Base-by-base conservation (phyloP, 2,797 vertebrate species). In the Syngnathus acus region DNA sequence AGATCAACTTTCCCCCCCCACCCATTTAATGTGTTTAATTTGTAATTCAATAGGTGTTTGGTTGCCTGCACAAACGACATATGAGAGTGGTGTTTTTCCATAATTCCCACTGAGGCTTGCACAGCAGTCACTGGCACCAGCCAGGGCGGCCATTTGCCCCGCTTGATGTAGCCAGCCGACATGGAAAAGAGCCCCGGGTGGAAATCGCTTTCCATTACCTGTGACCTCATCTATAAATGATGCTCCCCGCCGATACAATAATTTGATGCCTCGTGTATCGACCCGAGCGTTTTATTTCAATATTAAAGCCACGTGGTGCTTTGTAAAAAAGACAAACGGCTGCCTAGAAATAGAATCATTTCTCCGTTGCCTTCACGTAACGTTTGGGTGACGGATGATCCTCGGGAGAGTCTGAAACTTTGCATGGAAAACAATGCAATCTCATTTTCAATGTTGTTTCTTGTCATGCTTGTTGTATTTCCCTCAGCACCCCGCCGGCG, bases 131-230 rank as follows among this genome's bases (percentile, higher is more conserved):
- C 75, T 70, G 74, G 72, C 75, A 69, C 75, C 81, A 54, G 50
- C 62, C 71, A 75, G 70, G 32, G 72, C 73, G 68, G 72, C 62
- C 74, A 81, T 88, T 86, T 83, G 84, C 85, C 78, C 79, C 73
- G 62, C 72, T 81, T 82, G 77, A 47, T 62, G 75, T 68, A 17
- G 3, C 75, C 61, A 62, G 66, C 73, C 67, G 53, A 74, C 81
- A 82, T 83, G 82, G 88, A 86, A 88, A 89, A 85, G 76, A 82
- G 86, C 84, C 87, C 68, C 72, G 47, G 79, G 84, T 86, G 80
- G 82, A 84, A 90, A 89, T 82, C 75, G 85, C 82, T 89, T 89
- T 88, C 82, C 82, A 88, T 88, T 88, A 83, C 81, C 82, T 83
- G 78, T 85, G 84, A 87, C 79, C 83, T 75, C 75, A 75, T 82